Conservation (phyloP, 2,113 vertebrate species). For the Periophthalmus modestus region DNA sequence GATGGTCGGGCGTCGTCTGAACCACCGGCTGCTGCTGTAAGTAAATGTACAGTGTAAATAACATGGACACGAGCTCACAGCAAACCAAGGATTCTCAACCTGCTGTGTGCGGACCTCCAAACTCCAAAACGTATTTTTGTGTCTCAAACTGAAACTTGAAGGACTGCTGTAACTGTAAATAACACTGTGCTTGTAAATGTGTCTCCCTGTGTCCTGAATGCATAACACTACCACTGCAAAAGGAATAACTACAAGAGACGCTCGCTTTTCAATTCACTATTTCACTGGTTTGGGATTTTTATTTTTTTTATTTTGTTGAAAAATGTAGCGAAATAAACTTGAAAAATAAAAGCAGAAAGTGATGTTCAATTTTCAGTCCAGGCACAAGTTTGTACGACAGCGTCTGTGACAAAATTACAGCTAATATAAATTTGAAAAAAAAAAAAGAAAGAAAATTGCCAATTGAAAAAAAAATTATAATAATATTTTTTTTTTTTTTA, state of each 20-base stretch:
- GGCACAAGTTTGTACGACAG: no score
- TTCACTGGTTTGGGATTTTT: background rate
- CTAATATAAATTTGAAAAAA: no score
- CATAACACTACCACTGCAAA: background rate
- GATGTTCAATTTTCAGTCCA: no score
- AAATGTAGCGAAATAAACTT: no score
- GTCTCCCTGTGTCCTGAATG: constrained; percentile 80
- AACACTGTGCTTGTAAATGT: constrained; percentile 91
- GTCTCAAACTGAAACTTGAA: constrained; percentile 93
- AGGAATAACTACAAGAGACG: background rate
- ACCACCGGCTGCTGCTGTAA: constrained; percentile 70
- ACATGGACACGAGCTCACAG: constrained; percentile 48
- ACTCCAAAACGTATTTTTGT: constrained; percentile 71
- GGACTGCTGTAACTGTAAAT: constrained; percentile 99
- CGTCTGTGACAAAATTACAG: no score
- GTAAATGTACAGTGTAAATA: constrained; percentile 69
- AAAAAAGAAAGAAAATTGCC: no score
- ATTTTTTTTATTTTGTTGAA: background rate
- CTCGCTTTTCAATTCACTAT: background rate
- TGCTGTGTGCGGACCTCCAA: constrained; percentile 74
- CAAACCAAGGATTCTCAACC: constrained; percentile 69
- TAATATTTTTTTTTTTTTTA: no score
- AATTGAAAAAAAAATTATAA: no score
- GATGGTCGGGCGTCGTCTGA: constrained; percentile 78
- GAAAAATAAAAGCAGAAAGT: no score